These are phyloP conservation scores for Craniophora ligustri DNA, from an alignment of 2,888 invertebrate species.

Conservation along the genomic window DNA sequence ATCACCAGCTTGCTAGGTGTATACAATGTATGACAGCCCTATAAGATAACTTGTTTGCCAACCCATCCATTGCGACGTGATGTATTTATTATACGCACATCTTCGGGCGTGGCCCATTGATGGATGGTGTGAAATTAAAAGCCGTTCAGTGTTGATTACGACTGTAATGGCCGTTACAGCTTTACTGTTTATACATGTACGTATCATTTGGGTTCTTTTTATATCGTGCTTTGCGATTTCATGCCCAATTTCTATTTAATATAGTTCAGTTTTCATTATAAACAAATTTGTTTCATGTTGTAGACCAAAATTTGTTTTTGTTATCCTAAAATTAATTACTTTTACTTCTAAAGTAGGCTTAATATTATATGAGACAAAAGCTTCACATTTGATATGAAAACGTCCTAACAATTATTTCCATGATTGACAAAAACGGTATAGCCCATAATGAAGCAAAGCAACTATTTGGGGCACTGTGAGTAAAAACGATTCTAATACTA, in stretches of 20 bases:
- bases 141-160: conserved; percentile 49
- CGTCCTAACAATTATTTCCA: conserved; percentile 6
- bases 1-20: background rate
- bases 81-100: conserved; percentile 47
- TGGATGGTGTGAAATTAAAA: conserved; percentile 56
- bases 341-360: background rate
- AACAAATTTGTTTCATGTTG: background rate
- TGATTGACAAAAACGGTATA: conserved; percentile 22
- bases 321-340: too few species aligned
- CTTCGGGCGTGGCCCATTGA: conserved; percentile 51
- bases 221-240: background rate
- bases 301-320: too few species aligned
- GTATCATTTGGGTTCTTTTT: conserved; percentile 1
- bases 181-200: conserved; percentile 32
- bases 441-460: conserved; percentile 15
- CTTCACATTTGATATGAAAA: too few species aligned
- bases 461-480: conserved; percentile 30
- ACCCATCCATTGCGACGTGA: conserved; percentile 39
- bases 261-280: background rate
- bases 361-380: too few species aligned
- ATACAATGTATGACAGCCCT: conserved; percentile 38
- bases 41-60: conserved; percentile 16
- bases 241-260: background rate
- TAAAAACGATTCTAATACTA: conserved; percentile 40
- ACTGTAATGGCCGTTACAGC: conserved; percentile 26